Base-by-base conservation (phyloP, 2,888 invertebrate genomes). In the Mylabris sibirica region DNA sequence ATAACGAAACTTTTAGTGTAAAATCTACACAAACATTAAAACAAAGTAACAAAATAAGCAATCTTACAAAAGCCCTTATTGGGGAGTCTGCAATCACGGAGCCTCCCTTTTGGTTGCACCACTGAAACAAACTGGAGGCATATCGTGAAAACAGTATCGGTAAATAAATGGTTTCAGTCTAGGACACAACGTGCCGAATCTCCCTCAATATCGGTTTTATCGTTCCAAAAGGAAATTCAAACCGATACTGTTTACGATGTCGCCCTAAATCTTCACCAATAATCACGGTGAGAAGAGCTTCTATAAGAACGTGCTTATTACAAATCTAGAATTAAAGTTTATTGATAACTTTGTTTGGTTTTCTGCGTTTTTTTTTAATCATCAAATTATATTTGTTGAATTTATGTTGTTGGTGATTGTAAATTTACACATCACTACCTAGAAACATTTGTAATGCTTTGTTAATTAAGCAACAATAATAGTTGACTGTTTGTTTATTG, bases 401-500 rank as follows among this genome's bases (percentile, higher is more conserved):
- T 57, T 57, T 57, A 24, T 49, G 20, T 57, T 57, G 57, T 57
- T 22, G 20, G 1, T 41, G 20, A n/a, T 41, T 41, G 35, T 41
- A 41, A 53, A 53, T 20, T 24, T 14, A 14, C 8, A 24, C 17
- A 9, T 20, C 5, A 44, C 30, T 14, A n/a, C 6, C 8, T 14
- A 6, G 44, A 14, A n/a, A 44, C 17, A 44, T 4, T n/a, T 17
- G 22, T 22, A 22, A 12, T 14, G 4, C 11, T 24, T 53, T 22
- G 12, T 12, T 24, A 24, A 53, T 24, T 24, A 12, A 22, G 3
- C 12, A 24, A 53, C 3, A 22, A 53, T 53, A 24, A 53, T 8
- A 24, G 3, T 11, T 9, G 22, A 53, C 3, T 57, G 57, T 59
- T 34, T 69, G 70, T 62, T 73, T 73, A 63, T 79, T 86, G 85